Base-by-base conservation (phyloP, 1,140 invertebrate genomes). In the Hyles vespertilio region DNA sequence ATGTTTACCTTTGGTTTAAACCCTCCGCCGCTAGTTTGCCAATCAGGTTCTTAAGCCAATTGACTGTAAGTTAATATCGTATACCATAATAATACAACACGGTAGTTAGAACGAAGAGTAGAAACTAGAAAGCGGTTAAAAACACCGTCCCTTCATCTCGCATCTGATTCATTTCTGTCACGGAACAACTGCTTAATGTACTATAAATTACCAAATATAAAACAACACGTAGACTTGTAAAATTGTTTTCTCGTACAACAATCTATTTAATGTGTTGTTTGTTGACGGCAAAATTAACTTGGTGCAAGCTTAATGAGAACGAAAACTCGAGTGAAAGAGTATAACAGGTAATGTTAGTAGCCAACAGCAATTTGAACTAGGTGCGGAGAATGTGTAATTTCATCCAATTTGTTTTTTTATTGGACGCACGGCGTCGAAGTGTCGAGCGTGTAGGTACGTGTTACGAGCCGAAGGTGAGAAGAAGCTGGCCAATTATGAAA, bases 401-500 rank as follows among this genome's bases (percentile, higher is more conserved):
- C 63, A 74, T 76, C 70, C 70, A 79, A 81, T 82, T 79, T 69
- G 58, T 64, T 70, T 72, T 75, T 79, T 79, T 72, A 64, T 67
- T 75, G 52, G 49, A 60, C 46, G 64, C 12, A 48, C 53, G 58
- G 49, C 53, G 49, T 36, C 50, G 57, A 44, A 60, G 65, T 69
- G 67, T 65, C 65, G 58, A 67, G 60, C 57, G 56, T 61, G 40
- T 57, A 32, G 45, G 33, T n/a, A n/a, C 50, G 40, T 55, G 51
- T 47, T 60, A 63, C 62, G 61, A 60, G 65, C 56, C 64, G 63
- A 55, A 70, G 60, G 68, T 63, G 61, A 67, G 61, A 61, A 49
- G 46, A 62, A 51, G 66, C 57, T 59, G 58, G 59, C 64, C 58
- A 68, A 76, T 76, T 72, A 74, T 70, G 59, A 64, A 69, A 74